Evolutionary conservation across 2,888 invertebrate species (phyloP).

Genomic region (Tridacna gigas): DNA sequence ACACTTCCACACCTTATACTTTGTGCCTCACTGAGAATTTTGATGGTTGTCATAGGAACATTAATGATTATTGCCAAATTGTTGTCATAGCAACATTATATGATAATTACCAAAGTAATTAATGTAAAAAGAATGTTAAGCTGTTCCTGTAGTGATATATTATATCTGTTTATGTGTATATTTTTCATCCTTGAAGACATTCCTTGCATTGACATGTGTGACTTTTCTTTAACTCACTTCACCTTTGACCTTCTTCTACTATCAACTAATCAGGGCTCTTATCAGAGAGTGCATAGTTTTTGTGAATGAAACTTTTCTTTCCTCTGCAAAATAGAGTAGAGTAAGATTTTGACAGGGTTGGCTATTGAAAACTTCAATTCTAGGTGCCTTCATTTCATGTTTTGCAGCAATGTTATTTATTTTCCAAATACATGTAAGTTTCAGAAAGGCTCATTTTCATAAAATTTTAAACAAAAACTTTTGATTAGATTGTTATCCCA

Average conservation of each 20-base stretch:
- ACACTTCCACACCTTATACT: constrained; percentile 57
- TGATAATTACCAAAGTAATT: constrained; percentile 27
- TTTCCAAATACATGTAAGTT: no score
- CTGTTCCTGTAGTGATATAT: background rate
- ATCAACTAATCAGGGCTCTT: constrained; percentile 60
- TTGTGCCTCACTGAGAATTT: constrained; percentile 44
- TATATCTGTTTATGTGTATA: constrained; percentile 26
- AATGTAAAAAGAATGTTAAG: background rate
- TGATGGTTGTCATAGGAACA: no score
- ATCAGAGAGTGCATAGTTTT: background rate
- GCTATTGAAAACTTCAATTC: no score
- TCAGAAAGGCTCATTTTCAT: no score
- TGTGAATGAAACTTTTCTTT: no score
- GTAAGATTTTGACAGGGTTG: no score
- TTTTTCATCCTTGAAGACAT: constrained; percentile 1
- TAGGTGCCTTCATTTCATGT: no score
- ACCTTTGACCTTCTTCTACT: constrained; percentile 33
- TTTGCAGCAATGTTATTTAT: no score
- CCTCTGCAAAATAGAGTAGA: no score
- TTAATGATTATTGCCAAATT: background rate
- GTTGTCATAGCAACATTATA: constrained; percentile 22
- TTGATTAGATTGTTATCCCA: no score
- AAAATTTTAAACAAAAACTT: no score
- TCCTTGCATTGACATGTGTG: constrained; percentile 44
- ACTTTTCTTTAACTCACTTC: constrained; percentile 45